phyloP scores from a whole-genome alignment of 2,888 invertebrate species.

The Euphydryas editha region DNA sequence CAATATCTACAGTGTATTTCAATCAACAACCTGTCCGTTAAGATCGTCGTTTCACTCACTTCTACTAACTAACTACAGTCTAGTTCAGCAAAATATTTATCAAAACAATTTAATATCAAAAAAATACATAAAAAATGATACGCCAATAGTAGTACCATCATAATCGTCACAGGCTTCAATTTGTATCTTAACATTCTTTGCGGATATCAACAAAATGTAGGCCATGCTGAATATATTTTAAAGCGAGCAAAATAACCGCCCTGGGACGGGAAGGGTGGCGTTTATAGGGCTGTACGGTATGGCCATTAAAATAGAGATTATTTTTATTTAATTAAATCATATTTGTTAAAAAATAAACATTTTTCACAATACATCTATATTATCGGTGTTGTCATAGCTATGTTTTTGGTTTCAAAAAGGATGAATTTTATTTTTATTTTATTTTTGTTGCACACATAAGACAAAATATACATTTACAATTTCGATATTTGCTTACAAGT shows the following conservation, averaged over 20 bases:
- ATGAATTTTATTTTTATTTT: too few relatives aligned
- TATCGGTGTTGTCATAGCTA: too few relatives aligned
- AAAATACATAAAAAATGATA: neutral
- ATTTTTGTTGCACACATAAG: too few relatives aligned
- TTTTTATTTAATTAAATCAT: neutral
- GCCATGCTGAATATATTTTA: constrained; percentile 62
- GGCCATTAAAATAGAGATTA: constrained; percentile 41
- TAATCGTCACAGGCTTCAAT: constrained; percentile 30
- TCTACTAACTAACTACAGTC: too few relatives aligned
- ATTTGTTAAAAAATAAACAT: neutral
- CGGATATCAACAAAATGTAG: constrained; percentile 44
- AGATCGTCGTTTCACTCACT: too few relatives aligned
- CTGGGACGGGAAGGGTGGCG: constrained; percentile 62
- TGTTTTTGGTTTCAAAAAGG: too few relatives aligned
- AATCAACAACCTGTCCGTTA: too few relatives aligned
- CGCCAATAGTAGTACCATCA: constrained; percentile 15
- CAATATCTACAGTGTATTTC: too few relatives aligned
- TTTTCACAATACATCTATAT: too few relatives aligned
- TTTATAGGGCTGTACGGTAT: constrained; percentile 48
- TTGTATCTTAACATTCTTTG: constrained; percentile 35
- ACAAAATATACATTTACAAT: too few relatives aligned
- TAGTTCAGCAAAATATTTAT: too few relatives aligned
- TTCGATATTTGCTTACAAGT: too few relatives aligned
- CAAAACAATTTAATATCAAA: neutral
- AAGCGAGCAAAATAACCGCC: constrained; percentile 66